These are phyloP conservation scores for Fistularia tabacaria DNA, from an alignment of 2,797 vertebrate species.

Conservation along the genomic window DNA sequence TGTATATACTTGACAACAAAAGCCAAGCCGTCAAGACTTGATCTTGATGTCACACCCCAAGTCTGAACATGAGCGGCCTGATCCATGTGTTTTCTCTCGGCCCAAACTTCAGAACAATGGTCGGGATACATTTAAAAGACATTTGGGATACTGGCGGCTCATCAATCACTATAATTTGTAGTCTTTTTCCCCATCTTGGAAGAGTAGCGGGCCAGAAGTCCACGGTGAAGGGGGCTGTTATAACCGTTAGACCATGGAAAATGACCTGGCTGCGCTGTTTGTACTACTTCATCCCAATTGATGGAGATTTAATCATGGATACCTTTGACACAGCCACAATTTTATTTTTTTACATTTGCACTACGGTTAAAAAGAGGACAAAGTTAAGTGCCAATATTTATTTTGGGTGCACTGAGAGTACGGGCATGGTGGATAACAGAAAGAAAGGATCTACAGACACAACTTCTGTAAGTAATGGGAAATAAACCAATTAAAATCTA, in stretches of 20 bases:
- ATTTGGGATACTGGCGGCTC: not conserved
- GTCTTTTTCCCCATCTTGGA: slow-evolving; percentile 26
- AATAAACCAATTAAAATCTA: too few relatives aligned
- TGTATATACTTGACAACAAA: too few relatives aligned
- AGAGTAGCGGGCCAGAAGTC: slow-evolving; percentile 14
- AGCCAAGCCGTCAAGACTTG: too few relatives aligned
- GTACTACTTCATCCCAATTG: slow-evolving; percentile 2
- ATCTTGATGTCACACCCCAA: too few relatives aligned
- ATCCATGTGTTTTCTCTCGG: too few relatives aligned
- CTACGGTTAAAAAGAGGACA: not conserved
- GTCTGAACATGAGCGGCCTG: too few relatives aligned
- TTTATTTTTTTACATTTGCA: too few relatives aligned
- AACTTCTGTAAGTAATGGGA: too few relatives aligned
- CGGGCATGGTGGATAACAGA: not conserved
- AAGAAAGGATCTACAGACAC: slow-evolving; percentile 3
- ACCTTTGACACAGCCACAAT: slow-evolving; percentile 2
- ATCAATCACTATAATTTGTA: slow-evolving; percentile 17
- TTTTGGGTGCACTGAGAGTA: slow-evolving; percentile 1
- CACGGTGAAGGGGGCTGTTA: slow-evolving; percentile 5
- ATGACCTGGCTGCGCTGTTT: slow-evolving; percentile 9
- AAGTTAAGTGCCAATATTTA: not conserved
- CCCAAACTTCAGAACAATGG: too few relatives aligned
- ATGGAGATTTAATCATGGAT: slow-evolving; percentile 35
- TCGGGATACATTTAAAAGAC: slow-evolving; percentile 1
- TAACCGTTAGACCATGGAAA: slow-evolving; percentile 20